These are phyloP conservation scores for Catharus minimus DNA, from an alignment of 2,113 vertebrate genomes.

Conservation along the genomic window DNA sequence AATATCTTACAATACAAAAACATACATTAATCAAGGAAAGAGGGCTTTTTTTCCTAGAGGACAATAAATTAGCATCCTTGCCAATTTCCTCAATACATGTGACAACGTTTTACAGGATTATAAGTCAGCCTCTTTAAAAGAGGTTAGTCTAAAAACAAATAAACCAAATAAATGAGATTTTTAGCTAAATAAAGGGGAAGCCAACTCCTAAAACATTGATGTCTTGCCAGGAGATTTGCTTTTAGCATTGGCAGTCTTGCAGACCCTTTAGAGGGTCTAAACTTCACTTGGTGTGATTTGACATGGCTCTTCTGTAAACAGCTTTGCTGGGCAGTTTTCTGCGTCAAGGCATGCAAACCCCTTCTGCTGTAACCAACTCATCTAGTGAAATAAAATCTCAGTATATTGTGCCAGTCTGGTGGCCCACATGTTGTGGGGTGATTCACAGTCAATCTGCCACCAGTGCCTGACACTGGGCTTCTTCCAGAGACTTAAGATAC, in stretches of 20 bases:
- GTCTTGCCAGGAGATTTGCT: slow-evolving; percentile 11
- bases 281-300: background rate
- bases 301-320: background rate
- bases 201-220: background rate
- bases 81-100: slow-evolving; percentile 61
- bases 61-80: slow-evolving; percentile 69
- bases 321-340: slow-evolving; percentile 10
- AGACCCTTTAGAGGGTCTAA: background rate
- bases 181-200: slow-evolving; percentile 23
- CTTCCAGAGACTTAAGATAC: background rate
- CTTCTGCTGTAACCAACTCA: slow-evolving; percentile 3
- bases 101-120: slow-evolving; percentile 62
- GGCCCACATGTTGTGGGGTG: background rate
- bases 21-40: slow-evolving; percentile 69
- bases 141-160: slow-evolving; percentile 61
- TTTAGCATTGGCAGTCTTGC: background rate
- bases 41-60: slow-evolving; percentile 54
- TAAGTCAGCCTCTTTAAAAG: slow-evolving; percentile 52
- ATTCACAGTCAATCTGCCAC: background rate
- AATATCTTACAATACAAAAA: slow-evolving; percentile 71
- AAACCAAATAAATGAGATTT: slow-evolving; percentile 23
- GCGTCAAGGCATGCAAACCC: background rate
- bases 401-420: background rate
- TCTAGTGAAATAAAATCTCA: background rate
- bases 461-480: background rate